Evolutionary conservation across 2,888 invertebrate species (phyloP), one percentile per base, ranked within the genome.

Genomic region (Lycia hirtaria): DNA sequence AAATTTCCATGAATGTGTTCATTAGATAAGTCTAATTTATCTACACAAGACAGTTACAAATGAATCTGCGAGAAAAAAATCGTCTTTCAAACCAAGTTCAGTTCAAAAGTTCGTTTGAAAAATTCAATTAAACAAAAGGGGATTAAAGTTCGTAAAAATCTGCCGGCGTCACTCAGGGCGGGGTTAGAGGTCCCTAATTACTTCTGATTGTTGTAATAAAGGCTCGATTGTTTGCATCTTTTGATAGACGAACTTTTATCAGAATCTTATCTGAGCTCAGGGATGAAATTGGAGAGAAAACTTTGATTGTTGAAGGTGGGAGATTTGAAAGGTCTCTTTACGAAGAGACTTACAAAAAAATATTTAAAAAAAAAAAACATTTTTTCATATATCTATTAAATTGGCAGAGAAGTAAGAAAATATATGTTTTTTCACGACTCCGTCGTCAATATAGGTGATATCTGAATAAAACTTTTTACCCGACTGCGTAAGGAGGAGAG

Each of bases 181-280:
- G 12, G 19, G 19, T 30, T 15, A 37, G 57, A 43, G 57, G 74
- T 71, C 64, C 75, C 83, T 88, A 90, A 89, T 90, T 88, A 87
- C 80, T 81, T 82, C 78, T 72, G 76, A 87, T 88, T 88, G 88
- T 88, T 73, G 63, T 81, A 82, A 85, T 84, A 84, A 87, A 87
- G 83, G 82, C 75, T 83, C 86, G 79, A 88, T 86, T 87, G 83
- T 87, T 82, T 79, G 75, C 83, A 88, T 82, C 86, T 80, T 49
- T 73, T 75, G 70, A 68, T 64, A 32, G 26, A 81, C 78, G 77
- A 75, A 79, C 78, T 80, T 77, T 64, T 69, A 74, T 70, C 67
- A 67, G 61, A 47, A 70, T 68, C 71, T 77, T 78, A 79, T 81
- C 68, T 71, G 44, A 65, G 60, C 68, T 69, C 65, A 68, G 68